Evolutionary conservation across 2,888 invertebrate species (phyloP), one percentile per base, ranked within the genome.

Genomic region (Sphaeridia pumilis): DNA sequence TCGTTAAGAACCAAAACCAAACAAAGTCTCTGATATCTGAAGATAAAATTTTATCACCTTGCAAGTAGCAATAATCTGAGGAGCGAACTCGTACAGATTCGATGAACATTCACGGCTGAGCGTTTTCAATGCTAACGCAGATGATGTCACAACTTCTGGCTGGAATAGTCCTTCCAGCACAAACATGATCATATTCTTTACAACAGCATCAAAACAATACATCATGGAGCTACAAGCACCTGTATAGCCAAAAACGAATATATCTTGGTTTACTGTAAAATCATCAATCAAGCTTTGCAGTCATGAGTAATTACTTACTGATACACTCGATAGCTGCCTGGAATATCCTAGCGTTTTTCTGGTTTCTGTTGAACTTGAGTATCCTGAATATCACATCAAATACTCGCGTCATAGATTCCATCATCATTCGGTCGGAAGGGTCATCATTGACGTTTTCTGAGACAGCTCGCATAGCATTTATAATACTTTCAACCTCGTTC

Each of bases 261-360:
- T n/a, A n/a, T n/a, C n/a, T 41, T 7, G 17, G 14, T 20, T 41
- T 24, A 17, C 10, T 17, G 4, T 26, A 48, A 22, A 17, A 34
- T 12, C 22, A 1, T 48, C 26, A 24, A 22, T 1, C 20, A 10
- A 4, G 20, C 2, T 48, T 36, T 43, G 22, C 7, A 49, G 7
- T 10, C 42, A 41, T 49, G 42, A 21, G 28, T 20, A 14, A 41
- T 10, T 4, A n/a, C 60, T 53, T 57, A 63, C 63, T 63, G 27
- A 63, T 61, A 49, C 63, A 63, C 46, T 63, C 63, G 43, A 61
- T 58, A 17, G 63, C 63, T 21, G 60, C 59, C 48, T 61, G 61
- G 31, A 60, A 63, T 28, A 63, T 34, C 42, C 59, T 60, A 2
- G 63, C 55, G 25, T 56, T 55, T 17, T 54, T 49, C 21, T 54